phyloP scores from a whole-genome alignment of 2,113 vertebrate genomes.

The Takifugu flavidus region DNA sequence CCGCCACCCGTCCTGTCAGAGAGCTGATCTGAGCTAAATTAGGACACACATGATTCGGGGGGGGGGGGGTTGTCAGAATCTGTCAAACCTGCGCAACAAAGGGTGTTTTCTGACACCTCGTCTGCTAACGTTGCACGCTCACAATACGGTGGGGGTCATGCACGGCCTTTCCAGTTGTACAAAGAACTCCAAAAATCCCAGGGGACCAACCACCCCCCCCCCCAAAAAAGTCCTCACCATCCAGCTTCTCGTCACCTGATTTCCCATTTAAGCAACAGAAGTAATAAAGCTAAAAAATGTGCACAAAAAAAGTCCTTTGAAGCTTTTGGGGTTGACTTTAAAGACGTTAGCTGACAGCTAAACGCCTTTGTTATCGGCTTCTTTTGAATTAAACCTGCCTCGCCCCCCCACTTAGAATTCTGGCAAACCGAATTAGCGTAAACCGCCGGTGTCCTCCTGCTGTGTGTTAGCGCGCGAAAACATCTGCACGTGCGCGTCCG shows the following conservation, averaged over 20 bases:
- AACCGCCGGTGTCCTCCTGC: slow-evolving; percentile 4
- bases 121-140: neutral
- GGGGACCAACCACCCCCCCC: slow-evolving; percentile 14
- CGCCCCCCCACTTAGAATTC: slow-evolving; percentile 24
- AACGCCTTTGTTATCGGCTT: slow-evolving; percentile 44
- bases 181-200: slow-evolving; percentile 6
- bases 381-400: slow-evolving; percentile 45
- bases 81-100: slow-evolving; percentile 15
- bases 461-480: slow-evolving; percentile 19
- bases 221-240: slow-evolving; percentile 9
- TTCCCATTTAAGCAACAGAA: slow-evolving; percentile 4
- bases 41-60: too few relatives aligned
- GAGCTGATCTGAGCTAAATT: neutral
- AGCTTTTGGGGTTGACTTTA: slow-evolving; percentile 36
- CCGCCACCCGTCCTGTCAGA: neutral
- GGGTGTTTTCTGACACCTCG: neutral
- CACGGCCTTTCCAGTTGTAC: neutral
- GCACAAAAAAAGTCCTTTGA: neutral
- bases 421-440: slow-evolving; percentile 26
- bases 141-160: neutral
- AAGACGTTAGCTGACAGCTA: slow-evolving; percentile 50
- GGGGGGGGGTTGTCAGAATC: slow-evolving; percentile 6
- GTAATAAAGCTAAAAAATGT: neutral
- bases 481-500: slow-evolving; percentile 34
- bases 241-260: slow-evolving; percentile 26